These are phyloP conservation scores for Octopus sinensis DNA, from an alignment of 1,140 invertebrate species.

Conservation along the genomic window DNA sequence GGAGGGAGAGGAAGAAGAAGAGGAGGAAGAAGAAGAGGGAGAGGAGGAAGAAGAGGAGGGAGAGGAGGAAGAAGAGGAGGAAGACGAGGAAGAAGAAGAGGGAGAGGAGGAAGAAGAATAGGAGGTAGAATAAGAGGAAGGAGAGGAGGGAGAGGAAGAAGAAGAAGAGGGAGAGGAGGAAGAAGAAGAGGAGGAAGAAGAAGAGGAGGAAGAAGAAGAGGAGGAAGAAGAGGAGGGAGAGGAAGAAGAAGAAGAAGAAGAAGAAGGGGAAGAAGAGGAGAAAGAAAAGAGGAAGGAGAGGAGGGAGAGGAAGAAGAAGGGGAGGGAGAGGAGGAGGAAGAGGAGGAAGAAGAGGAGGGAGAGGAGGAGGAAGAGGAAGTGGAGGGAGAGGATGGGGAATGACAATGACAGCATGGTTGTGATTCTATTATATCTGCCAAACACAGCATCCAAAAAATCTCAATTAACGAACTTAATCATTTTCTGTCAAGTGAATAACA, in stretches of 20 bases:
- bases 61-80: no score
- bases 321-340: background rate
- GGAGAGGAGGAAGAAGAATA: no score
- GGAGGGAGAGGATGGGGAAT: background rate
- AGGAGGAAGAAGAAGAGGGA: no score
- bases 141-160: constrained; percentile 11
- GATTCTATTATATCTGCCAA: no score
- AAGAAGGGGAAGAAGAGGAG: background rate
- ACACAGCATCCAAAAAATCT: no score
- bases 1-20: no score
- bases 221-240: background rate
- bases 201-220: background rate
- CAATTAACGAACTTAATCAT: no score
- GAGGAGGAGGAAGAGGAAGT: constrained; percentile 8
- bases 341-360: background rate
- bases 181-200: background rate
- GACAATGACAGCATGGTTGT: no score
- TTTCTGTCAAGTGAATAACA: no score
- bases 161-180: background rate
- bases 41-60: constrained; percentile 3
- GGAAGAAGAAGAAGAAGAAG: background rate
- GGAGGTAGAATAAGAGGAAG: no score
- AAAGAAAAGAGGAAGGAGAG: background rate
- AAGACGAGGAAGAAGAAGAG: no score
- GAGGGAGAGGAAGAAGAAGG: background rate